A percentile compares a stretch with the other conserved stretches of the same genome.
Evolutionary conservation across 64 coral and sea anemone genomes (phyloP).

Genomic region (Trachythela sp.): DNA sequence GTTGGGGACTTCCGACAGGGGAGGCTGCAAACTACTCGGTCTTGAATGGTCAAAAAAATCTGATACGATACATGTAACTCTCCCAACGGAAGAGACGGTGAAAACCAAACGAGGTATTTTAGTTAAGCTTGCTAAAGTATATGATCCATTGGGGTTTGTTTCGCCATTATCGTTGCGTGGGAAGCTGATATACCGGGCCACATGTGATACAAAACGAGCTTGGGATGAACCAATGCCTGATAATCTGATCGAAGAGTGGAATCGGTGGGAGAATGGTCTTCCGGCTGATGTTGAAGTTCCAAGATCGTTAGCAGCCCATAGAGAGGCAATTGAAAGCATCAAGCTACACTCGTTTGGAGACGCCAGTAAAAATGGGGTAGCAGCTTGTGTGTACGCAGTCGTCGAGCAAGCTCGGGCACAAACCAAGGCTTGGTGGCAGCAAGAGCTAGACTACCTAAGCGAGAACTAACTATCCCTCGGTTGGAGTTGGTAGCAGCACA

Average conservation of each 20-base stretch:
- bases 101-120: slow-evolving; percentile 10
- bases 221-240: no score
- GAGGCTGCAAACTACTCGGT: not conserved
- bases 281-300: no score
- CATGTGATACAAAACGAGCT: no score
- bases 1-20: not conserved
- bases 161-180: no score
- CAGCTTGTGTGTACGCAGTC: slow-evolving; percentile 6
- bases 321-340: not conserved
- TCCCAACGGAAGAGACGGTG: not conserved
- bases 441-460: slow-evolving; percentile 4
- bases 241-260: no score
- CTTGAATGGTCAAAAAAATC: not conserved
- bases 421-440: not conserved
- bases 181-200: no score
- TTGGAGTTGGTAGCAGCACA: no score
- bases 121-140: slow-evolving; percentile 25
- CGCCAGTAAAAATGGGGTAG: not conserved
- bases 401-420: not conserved
- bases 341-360: not conserved
- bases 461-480: no score
- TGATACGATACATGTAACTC: not conserved
- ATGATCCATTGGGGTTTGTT: slow-evolving; percentile 20
- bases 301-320: no score
- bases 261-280: no score